Evolutionary conservation across 2,888 invertebrate species (phyloP), one percentile per base, ranked within the genome.

Genomic region (Norana najaformis): DNA sequence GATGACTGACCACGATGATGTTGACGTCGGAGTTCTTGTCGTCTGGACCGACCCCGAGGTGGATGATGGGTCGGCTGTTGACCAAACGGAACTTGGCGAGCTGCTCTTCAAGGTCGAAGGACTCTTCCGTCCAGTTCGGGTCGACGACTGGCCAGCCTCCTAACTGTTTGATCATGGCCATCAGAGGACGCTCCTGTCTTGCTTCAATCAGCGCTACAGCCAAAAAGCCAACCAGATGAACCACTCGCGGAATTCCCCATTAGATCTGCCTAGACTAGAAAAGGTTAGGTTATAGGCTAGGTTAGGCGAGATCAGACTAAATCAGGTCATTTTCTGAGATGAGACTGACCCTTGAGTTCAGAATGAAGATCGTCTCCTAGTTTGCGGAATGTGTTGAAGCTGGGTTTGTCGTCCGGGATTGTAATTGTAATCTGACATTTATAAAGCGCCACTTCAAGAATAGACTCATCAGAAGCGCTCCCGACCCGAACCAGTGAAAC

Each of bases 11-110:
- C 96, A 98, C 97, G 93, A 98, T 96, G 94, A 98, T 97, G 95
- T 98, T 97, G 93, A 96, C 96, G 85, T 97, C 97, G 91, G 98
- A 98, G 95, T 98, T 97, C 95, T 97, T 98, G 95, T 98, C 98
- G 94, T 98, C 98, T 0, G 98, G 97, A 16, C 97, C 97, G 92
- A 98, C 97, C 93, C 93, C 93, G 89, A 93, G 93, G 89, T 94
- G 93, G 88, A 94, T 92, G 37, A 95, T 92, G 36, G 94, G 92
- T 85, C 94, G 93, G 8, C 34, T n/a, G 93, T 97, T 98, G 94
- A 98, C 98, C 47, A 97, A 95, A 90, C 97, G 96, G n/a, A 95
- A 93, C 89, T 93, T 94, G n/a, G 97, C 97, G 94, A 97, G 96
- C 3, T 94, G 93, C 23, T 93, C 93, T 47, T 95, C 94, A 92